Conservation (phyloP, 2,888 invertebrate species). For the Dioctria rufipes region DNA sequence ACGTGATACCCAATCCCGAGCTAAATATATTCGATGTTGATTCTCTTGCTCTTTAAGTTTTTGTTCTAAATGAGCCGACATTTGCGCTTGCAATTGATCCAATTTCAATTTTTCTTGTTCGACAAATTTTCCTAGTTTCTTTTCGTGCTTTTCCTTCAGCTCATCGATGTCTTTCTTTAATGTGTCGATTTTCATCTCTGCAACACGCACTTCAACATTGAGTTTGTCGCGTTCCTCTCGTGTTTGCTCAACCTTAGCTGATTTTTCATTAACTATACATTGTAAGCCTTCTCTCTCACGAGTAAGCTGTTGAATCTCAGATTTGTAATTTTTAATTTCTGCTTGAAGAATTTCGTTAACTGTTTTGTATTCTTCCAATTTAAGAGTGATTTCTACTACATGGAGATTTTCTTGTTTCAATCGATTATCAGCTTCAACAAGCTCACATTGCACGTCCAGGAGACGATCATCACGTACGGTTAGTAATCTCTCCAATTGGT, state of each 20-base stretch:
- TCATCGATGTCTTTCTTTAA: conserved; percentile 65
- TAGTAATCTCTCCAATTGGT: conserved; percentile 70
- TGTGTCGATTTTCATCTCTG: conserved; percentile 65
- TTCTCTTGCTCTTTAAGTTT: conserved; percentile 64
- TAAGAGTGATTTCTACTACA: conserved; percentile 59
- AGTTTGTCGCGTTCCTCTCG: conserved; percentile 68
- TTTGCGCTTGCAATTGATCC: conserved; percentile 62
- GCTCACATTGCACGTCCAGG: conserved; percentile 67
- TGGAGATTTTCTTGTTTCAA: conserved; percentile 67
- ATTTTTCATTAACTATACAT: conserved; percentile 65
- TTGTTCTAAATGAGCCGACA: conserved; percentile 62
- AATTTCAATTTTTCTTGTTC: conserved; percentile 64
- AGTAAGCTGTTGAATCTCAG: conserved; percentile 56
- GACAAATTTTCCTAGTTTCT: conserved; percentile 63
- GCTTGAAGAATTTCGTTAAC: conserved; percentile 65
- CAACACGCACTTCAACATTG: conserved; percentile 65
- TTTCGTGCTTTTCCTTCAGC: conserved; percentile 64
- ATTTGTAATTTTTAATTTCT: conserved; percentile 63
- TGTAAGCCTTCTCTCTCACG: conserved; percentile 61
- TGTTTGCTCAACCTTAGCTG: conserved; percentile 67
- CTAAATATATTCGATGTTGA: conserved; percentile 72
- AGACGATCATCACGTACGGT: conserved; percentile 71
- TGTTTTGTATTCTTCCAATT: conserved; percentile 64
- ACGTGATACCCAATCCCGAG: conserved; percentile 75
- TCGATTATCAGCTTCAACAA: conserved; percentile 69